Evolutionary conservation across 2,113 vertebrate genomes (phyloP).

Genomic region (Myotis brandtii): DNA sequence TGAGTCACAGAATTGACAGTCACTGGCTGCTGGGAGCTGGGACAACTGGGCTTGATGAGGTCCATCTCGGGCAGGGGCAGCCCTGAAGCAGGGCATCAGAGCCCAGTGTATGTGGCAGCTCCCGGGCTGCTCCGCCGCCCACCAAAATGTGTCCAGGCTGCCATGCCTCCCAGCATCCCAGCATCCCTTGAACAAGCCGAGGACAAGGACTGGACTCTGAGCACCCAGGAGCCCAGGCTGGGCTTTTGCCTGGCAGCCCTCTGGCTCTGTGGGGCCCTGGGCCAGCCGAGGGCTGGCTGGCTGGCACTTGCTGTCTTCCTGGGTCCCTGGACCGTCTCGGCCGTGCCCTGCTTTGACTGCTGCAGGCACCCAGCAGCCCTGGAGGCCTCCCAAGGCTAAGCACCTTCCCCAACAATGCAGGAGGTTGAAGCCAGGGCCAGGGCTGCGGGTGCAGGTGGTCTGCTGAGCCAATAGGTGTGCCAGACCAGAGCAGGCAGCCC

Average conservation of each 20-base stretch:
- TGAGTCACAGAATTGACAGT: conserved; percentile 65
- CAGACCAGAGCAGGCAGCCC: neutral
- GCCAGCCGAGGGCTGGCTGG: neutral
- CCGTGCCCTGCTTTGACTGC: neutral
- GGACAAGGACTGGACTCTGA: neutral
- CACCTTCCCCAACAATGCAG: neutral
- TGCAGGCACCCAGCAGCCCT: neutral
- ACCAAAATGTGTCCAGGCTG: neutral
- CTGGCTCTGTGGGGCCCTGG: neutral
- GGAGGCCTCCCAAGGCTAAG: neutral
- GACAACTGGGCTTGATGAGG: conserved; percentile 48
- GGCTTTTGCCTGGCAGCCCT: neutral
- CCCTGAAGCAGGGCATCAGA: neutral
- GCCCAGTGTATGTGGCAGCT: neutral
- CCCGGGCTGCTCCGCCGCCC: neutral
- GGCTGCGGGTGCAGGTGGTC: neutral
- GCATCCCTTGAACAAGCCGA: neutral
- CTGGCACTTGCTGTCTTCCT: neutral
- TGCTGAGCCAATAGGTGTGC: neutral
- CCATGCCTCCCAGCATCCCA: neutral
- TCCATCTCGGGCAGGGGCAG: conserved; percentile 32
- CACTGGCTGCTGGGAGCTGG: conserved; percentile 14
- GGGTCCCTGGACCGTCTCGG: neutral
- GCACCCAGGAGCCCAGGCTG: neutral
- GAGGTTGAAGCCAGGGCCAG: neutral